Evolutionary conservation across 1,140 invertebrate species (phyloP).

Genomic region (Trissolcus basalis): DNA sequence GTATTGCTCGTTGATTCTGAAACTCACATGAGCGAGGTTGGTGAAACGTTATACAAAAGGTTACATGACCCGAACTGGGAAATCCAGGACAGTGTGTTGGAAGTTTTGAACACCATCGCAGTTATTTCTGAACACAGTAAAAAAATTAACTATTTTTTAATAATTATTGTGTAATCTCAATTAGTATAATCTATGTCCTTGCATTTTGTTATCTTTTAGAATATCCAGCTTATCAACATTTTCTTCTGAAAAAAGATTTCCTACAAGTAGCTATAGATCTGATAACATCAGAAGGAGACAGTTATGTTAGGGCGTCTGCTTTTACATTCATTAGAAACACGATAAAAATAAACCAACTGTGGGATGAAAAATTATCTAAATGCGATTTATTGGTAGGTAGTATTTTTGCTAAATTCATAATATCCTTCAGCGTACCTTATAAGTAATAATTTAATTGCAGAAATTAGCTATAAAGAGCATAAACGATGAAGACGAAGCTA

Average conservation of each 20-base stretch:
- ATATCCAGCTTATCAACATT: conserved; percentile 85
- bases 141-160: conserved; percentile 47
- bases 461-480: conserved; percentile 79
- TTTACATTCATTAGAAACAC: conserved; percentile 82
- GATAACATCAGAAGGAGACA: conserved; percentile 81
- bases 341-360: conserved; percentile 80
- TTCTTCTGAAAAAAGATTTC: conserved; percentile 81
- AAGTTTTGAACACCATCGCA: conserved; percentile 82
- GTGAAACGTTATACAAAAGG: conserved; percentile 81
- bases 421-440: too few relatives aligned
- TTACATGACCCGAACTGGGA: conserved; percentile 85
- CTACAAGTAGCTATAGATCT: conserved; percentile 80
- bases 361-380: conserved; percentile 79
- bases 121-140: conserved; percentile 83
- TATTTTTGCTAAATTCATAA: conserved; percentile 4
- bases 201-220: conserved; percentile 73
- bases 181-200: background rate
- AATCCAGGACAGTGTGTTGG: conserved; percentile 83
- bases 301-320: conserved; percentile 84
- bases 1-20: conserved; percentile 82
- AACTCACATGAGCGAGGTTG: conserved; percentile 80
- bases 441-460: conserved; percentile 67
- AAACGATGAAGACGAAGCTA: conserved; percentile 83
- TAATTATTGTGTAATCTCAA: background rate
- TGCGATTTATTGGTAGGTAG: conserved; percentile 80